These are phyloP conservation scores for Danaus chrysippus DNA, from an alignment of 2,888 invertebrate genomes.

Conservation along the genomic window DNA sequence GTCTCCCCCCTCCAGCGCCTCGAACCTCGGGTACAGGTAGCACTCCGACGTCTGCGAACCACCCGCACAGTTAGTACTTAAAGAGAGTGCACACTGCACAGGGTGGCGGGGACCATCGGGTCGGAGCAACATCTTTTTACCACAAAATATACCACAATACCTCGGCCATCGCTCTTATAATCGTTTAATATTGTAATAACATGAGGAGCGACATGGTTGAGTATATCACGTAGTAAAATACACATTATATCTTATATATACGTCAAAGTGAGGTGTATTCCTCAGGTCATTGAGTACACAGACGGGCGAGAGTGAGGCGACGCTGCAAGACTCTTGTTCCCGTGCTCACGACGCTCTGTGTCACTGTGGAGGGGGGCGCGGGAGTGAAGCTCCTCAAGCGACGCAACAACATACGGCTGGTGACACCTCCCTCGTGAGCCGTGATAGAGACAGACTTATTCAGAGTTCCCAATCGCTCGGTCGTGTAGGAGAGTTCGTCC, in stretches of 20 bases:
- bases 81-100: no score
- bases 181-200: no score
- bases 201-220: no score
- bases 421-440: not conserved
- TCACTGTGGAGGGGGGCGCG: not conserved
- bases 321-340: conserved; percentile 2
- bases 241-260: not conserved
- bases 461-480: conserved; percentile 2
- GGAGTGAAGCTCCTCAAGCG: not conserved
- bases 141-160: no score
- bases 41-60: conserved; percentile 60
- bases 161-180: no score
- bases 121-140: no score
- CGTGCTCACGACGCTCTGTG: conserved; percentile 6
- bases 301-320: not conserved
- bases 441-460: not conserved
- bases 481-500: conserved; percentile 2
- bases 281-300: not conserved
- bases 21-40: conserved; percentile 75
- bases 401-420: not conserved
- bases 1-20: conserved; percentile 71
- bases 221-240: not conserved
- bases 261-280: not conserved
- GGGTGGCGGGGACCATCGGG: no score
- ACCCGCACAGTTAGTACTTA: conserved; percentile 21